Conservation (phyloP, 2,888 invertebrate species). For the Lepidocyrtinus sp. region DNA sequence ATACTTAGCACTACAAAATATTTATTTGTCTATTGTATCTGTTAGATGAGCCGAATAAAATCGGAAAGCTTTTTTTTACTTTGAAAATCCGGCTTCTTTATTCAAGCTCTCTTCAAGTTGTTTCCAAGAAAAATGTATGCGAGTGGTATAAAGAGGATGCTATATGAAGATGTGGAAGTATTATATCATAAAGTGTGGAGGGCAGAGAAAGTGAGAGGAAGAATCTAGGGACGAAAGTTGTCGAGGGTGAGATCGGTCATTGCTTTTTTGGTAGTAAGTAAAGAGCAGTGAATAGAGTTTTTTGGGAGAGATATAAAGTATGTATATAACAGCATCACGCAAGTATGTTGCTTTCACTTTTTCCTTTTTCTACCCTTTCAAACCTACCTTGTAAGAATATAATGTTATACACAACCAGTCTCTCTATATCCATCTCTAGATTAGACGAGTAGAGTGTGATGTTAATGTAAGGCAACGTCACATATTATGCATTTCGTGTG, state of each 20-base stretch:
- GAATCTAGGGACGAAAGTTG: constrained; percentile 30
- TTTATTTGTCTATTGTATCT: constrained; percentile 12
- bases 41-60: constrained; percentile 18
- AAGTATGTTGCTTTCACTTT: constrained; percentile 39
- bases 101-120: too few relatives aligned
- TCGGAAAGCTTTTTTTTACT: constrained; percentile 18
- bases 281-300: not conserved
- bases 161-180: not conserved
- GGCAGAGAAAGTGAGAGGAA: constrained; percentile 18
- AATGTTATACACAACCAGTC: too few relatives aligned
- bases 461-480: too few relatives aligned
- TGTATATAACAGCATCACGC: too few relatives aligned
- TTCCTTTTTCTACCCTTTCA: too few relatives aligned
- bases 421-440: too few relatives aligned
- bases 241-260: constrained; percentile 30
- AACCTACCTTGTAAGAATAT: too few relatives aligned
- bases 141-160: too few relatives aligned
- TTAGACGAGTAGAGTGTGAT: too few relatives aligned
- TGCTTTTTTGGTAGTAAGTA: constrained; percentile 4
- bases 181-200: not conserved
- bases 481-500: not conserved
- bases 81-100: constrained; percentile 16
- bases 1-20: not conserved
- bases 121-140: not conserved
- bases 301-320: too few relatives aligned